Base-by-base conservation (phyloP, 2,888 invertebrate species). In the Smittia aterrima region DNA sequence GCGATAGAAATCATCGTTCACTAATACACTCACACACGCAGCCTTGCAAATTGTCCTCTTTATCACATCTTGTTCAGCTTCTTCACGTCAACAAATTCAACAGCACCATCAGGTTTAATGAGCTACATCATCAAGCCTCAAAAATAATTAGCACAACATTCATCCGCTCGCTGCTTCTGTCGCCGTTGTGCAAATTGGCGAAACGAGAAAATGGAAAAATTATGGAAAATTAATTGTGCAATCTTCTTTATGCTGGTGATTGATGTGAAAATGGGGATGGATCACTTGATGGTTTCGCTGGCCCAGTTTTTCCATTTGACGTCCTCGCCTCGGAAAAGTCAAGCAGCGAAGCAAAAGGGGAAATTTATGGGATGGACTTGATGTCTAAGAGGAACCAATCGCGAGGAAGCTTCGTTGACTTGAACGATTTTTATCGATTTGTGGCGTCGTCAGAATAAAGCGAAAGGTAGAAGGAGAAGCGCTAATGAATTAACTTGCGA, bases 171-270 rank as follows among this genome's bases (percentile, higher is more conserved):
- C 32, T 32, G 32, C 4, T n/a, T n/a, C n/a, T 9, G 32, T 32
- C 4, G 4, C 32, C 32, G 32, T 32, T 32, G 4, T 32, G 32
- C 47, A 47, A 47, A n/a, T 47, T 47, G 47, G 68, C 18, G 47
- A 67, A 67, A 68, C 25, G 68, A 68, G 68, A 53, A 68, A 68
- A 68, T 68, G 68, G 68, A 47, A 68, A 68, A 68, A 47, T 68
- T 68, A 68, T 68, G 47, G 68, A 68, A 68, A 53, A 68, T 47
- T 47, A 68, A 24, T 53, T 68, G 47, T 47, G 47, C 47, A 47
- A 47, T 47, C 32, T 32, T 32, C 32, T 32, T 47, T 47, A 16
- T 47, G 47, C 47, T n/a, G 47, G n/a, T 47, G 47, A 47, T 32
- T 32, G 32, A 32, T 32, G 32, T 32, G 32, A 32, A 32, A 32